These are phyloP conservation scores for Hemicordylus capensis DNA, from an alignment of 2,113 vertebrate species.

Conservation along the genomic window DNA sequence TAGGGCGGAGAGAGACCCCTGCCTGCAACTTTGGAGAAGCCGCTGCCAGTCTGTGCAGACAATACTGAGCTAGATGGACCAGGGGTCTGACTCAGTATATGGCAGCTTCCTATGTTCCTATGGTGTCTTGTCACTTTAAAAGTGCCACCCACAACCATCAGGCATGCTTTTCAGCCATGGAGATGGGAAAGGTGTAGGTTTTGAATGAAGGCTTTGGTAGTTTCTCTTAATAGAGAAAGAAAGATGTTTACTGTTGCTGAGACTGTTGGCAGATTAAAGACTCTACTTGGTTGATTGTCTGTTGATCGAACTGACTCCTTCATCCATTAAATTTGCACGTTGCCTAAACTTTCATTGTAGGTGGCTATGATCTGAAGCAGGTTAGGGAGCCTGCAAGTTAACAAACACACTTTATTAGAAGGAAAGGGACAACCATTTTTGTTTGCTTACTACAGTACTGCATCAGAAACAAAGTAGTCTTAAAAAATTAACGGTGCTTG, in stretches of 20 bases:
- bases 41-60: too few relatives aligned
- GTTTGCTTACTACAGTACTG: not conserved
- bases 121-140: not conserved
- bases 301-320: not conserved
- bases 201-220: not conserved
- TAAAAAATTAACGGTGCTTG: not conserved
- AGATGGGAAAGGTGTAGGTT: not conserved
- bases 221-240: not conserved
- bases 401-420: not conserved
- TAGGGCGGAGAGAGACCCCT: too few relatives aligned
- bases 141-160: not conserved
- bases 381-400: not conserved
- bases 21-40: too few relatives aligned
- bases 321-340: not conserved
- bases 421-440: not conserved
- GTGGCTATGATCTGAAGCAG: not conserved
- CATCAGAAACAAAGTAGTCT: not conserved
- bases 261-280: not conserved
- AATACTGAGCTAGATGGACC: too few relatives aligned
- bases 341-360: not conserved
- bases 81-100: too few relatives aligned
- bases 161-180: not conserved
- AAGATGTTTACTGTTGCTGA: not conserved
- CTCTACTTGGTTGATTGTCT: not conserved
- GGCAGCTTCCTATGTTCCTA: too few relatives aligned